Evolutionary conservation across 1,140 invertebrate genomes (phyloP), one percentile per base, ranked within the genome.

Genomic region (Sesamia nonagrioides): DNA sequence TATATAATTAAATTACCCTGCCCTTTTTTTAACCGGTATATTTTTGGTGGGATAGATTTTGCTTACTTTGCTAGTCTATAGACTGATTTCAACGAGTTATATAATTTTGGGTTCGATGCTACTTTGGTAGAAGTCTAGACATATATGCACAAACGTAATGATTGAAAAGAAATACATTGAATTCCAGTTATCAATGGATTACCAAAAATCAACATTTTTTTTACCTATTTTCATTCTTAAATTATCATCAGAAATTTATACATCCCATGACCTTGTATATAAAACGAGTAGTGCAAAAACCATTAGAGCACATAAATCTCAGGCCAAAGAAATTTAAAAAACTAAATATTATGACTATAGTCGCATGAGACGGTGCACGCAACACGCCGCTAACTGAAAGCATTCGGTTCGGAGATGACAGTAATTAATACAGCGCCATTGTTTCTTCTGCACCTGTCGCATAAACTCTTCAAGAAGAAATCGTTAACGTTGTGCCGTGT

Each of bases 401-500:
- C 71, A 40, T 58, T 74, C 71, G 13, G 54, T 60, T 58, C 40
- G 71, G 40, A 56, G 15, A 60, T 60, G 54, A 74, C 68, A 71
- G 48, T 71, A 71, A 71, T 71, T 71, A 71, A 54, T 60, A 45
- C 52, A 18, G 9, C 15, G 37, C 71, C 45, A 74, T 74, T 74
- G 71, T 74, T 58, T 37, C 71, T 69, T 48, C 66, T 69, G 48
- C 21, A 27, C 54, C 68, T 54, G 68, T 71, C 45, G 27, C 15
- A 71, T 52, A 48, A 35, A 52, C 15, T 37, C n/a, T 71, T 71
- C 0, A 71, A 66, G 61, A 66, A 42, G 61, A 66, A 42, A 63
- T 66, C 61, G 61, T 66, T 45, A 42, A 9, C 37, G n/a, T 37
- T 66, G 17, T 6, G 27, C 13, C 11, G 40, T 35, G 6, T 27